phyloP scores from a whole-genome alignment of 2,797 vertebrate genomes.

The Miichthys miiuy region DNA sequence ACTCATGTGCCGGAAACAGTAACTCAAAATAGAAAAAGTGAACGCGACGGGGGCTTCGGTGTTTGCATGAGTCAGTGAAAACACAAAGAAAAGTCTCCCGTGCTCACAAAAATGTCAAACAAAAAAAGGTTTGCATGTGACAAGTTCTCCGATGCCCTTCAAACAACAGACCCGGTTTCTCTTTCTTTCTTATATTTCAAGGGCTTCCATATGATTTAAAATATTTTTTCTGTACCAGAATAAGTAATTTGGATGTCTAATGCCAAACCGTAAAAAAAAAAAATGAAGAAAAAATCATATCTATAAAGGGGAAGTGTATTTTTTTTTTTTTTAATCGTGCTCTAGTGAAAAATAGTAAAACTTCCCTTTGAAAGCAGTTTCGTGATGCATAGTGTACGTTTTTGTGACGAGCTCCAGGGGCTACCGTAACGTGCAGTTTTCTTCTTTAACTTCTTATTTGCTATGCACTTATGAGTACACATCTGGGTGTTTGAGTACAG shows the following conservation, averaged over 20 bases:
- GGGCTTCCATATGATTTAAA: slow-evolving; percentile 68
- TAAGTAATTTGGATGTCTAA: slow-evolving; percentile 46
- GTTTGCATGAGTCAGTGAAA: slow-evolving; percentile 56
- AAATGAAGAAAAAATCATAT: slow-evolving; percentile 4
- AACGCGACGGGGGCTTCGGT: slow-evolving; percentile 24
- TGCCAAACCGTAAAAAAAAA: slow-evolving; percentile 26
- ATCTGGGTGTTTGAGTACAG: slow-evolving; percentile 26
- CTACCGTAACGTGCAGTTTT: slow-evolving; percentile 33
- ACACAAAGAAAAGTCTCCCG: slow-evolving; percentile 14
- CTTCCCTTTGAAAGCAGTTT: slow-evolving; percentile 47
- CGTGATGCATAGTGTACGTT: slow-evolving; percentile 43
- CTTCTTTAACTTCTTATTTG: slow-evolving; percentile 55
- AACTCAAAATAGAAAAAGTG: slow-evolving; percentile 8
- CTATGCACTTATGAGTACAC: slow-evolving; percentile 67
- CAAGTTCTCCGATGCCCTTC: slow-evolving; percentile 20
- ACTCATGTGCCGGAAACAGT: slow-evolving; percentile 48
- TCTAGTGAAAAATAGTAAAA: slow-evolving; percentile 45
- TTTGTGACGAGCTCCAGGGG: slow-evolving; percentile 40
- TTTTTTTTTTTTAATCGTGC: slow-evolving; percentile 31
- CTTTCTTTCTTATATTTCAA: slow-evolving; percentile 53
- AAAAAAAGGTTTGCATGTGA: slow-evolving; percentile 24
- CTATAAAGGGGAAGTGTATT: slow-evolving; percentile 46
- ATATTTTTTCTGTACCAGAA: slow-evolving; percentile 37
- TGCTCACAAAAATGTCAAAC: slow-evolving; percentile 24
- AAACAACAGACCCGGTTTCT: not conserved